Conservation (phyloP, 2,113 vertebrate genomes). For the Gila orcuttii region DNA sequence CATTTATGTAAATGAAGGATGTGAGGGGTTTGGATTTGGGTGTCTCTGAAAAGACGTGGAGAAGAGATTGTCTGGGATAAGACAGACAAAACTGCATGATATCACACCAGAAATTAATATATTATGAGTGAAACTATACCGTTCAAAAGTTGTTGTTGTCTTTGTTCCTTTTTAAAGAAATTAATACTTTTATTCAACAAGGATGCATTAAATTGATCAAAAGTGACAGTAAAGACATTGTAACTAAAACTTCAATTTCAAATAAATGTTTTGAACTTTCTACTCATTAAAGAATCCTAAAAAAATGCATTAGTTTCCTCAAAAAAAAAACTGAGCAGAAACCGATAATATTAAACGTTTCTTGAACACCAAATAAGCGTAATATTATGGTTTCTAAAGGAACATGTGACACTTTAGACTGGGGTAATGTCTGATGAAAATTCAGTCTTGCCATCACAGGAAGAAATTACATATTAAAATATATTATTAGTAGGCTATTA, state of each 20-base stretch:
- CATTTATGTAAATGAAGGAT: conserved; percentile 46
- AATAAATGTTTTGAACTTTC: background rate
- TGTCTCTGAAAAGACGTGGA: background rate
- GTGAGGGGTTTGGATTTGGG: background rate
- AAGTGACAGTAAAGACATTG: background rate
- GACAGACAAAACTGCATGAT: background rate
- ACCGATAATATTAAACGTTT: background rate
- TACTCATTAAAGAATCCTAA: background rate
- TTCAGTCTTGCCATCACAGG: background rate
- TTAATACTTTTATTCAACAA: background rate
- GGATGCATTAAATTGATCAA: background rate
- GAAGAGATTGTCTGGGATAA: background rate
- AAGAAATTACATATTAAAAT: background rate
- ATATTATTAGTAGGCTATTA: background rate
- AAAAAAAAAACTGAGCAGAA: background rate
- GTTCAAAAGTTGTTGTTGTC: background rate
- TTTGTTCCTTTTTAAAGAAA: background rate
- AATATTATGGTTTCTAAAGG: background rate
- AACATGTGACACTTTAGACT: background rate
- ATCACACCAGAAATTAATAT: background rate
- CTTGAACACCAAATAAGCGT: background rate
- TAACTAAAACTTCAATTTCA: background rate
- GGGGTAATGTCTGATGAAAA: too few species aligned
- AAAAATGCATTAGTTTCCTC: background rate
- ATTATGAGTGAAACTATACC: background rate